These are phyloP conservation scores for Holocentrus rufus DNA, from an alignment of 2,797 vertebrate genomes.

Conservation along the genomic window DNA sequence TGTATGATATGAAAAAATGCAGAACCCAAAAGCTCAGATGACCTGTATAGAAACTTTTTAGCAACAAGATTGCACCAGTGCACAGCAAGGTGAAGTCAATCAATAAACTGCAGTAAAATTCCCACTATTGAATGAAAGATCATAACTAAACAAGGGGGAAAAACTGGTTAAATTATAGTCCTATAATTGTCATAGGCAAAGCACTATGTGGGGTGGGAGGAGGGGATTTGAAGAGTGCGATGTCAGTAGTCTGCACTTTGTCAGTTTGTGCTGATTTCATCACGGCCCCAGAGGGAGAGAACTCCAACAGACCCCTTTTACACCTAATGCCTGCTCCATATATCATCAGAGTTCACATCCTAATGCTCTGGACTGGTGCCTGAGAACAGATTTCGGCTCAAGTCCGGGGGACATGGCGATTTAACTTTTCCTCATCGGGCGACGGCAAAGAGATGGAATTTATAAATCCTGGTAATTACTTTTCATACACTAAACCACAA, in stretches of 20 bases:
- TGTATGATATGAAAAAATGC: constrained; percentile 24
- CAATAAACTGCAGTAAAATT: neutral
- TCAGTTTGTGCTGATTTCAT: constrained; percentile 67
- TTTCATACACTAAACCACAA: constrained; percentile 2
- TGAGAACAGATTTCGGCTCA: constrained; percentile 56
- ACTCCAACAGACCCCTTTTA: constrained; percentile 64
- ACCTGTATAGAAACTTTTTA: constrained; percentile 24
- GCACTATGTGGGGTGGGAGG: constrained; percentile 20
- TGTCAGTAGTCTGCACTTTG: constrained; percentile 67
- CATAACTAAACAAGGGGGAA: neutral
- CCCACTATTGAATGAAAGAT: neutral
- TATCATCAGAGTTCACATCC: constrained; percentile 62
- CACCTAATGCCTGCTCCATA: constrained; percentile 63
- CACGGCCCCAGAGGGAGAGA: constrained; percentile 56
- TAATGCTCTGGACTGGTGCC: constrained; percentile 48
- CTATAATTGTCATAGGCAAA: constrained; percentile 33
- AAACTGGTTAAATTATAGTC: constrained; percentile 21
- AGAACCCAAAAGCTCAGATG: constrained; percentile 22
- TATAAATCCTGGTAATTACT: constrained; percentile 16
- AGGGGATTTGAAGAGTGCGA: constrained; percentile 41
- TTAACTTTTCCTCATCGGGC: constrained; percentile 43
- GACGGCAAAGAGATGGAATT: constrained; percentile 19
- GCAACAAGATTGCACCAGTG: constrained; percentile 1
- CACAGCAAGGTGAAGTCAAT: neutral
- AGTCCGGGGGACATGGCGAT: constrained; percentile 60